Evolutionary conservation across 1,140 invertebrate genomes (phyloP), one percentile per base, ranked within the genome.

Genomic region (Octopus sinensis): DNA sequence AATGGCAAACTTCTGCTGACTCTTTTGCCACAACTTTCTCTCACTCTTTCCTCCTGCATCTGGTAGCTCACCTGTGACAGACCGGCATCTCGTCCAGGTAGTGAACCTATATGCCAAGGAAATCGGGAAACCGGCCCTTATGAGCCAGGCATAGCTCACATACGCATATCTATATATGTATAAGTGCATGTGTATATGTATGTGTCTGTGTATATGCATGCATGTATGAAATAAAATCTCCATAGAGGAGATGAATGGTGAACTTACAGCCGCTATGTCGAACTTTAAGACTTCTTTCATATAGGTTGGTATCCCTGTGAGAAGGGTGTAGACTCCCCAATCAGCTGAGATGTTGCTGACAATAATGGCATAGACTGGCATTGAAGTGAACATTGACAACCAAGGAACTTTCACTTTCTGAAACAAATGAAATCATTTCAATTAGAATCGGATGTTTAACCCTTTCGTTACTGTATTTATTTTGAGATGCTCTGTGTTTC

Each of bases 261-360:
- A 17, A 86, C 88, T 90, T 82, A 91, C 90, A 23, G 89, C 84
- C 5, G 87, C 83, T 13, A 91, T 90, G 79, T 91, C 88, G 79
- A 90, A 88, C 81, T 89, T 87, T 6, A 91, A 86, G 4, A 91
- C 90, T 82, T 91, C 90, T 75, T 86, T 90, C 84, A 91, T 88
- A 86, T 90, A 91, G n/a, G 87, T 89, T 23, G 91, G 91, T 52
- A 91, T 90, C 83, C 88, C 89, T 6, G 90, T 91, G 6, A 91
- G 86, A 10, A 91, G 84, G n/a, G 90, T 91, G 92, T 99, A 99
- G 89, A 99, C 99, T 87, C 99, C 99, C 98, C 98, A 99, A 43
- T 97, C 98, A 80, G 98, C 94, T 87, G 98, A 99, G 89, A 99
- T 98, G 89, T 99, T 99, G 4, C 98, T 98, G 30, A 99, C 96